Conservation (phyloP, 2,113 vertebrate genomes). For the Eleginops maclovinus region DNA sequence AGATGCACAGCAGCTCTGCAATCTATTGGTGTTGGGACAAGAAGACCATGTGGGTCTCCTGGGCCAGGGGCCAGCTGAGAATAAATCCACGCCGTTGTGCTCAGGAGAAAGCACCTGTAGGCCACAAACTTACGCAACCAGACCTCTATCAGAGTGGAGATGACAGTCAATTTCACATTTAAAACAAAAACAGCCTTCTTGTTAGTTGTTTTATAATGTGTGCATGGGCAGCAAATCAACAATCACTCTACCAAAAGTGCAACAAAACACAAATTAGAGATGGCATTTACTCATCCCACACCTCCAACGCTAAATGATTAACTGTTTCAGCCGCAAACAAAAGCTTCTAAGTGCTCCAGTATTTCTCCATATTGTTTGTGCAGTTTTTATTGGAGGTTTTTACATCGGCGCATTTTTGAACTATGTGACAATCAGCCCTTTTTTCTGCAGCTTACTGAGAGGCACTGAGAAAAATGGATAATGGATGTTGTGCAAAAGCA, state of each 20-base stretch:
- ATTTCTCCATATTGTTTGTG: constrained; percentile 1
- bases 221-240: constrained; percentile 52
- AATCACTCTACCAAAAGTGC: constrained; percentile 11
- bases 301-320: constrained; percentile 24
- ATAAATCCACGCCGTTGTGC: constrained; percentile 61
- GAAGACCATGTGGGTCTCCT: constrained; percentile 54
- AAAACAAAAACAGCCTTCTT: constrained; percentile 63
- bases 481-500: background rate
- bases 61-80: constrained; percentile 51
- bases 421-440: background rate
- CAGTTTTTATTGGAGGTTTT: background rate
- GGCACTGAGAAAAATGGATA: background rate
- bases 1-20: constrained; percentile 45
- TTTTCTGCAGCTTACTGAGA: background rate
- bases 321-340: constrained; percentile 12
- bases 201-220: constrained; percentile 59
- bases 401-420: background rate
- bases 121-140: constrained; percentile 55
- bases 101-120: constrained; percentile 49
- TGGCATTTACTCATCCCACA: constrained; percentile 49
- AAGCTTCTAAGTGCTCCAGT: background rate
- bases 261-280: constrained; percentile 54
- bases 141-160: constrained; percentile 53
- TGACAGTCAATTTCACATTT: constrained; percentile 54
- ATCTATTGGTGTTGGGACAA: constrained; percentile 54